Percentiles rank a stretch among this genome's conserved stretches.
These are phyloP conservation scores for Eumaeus atala DNA, from an alignment of 1,140 invertebrate species.

Conservation along the genomic window DNA sequence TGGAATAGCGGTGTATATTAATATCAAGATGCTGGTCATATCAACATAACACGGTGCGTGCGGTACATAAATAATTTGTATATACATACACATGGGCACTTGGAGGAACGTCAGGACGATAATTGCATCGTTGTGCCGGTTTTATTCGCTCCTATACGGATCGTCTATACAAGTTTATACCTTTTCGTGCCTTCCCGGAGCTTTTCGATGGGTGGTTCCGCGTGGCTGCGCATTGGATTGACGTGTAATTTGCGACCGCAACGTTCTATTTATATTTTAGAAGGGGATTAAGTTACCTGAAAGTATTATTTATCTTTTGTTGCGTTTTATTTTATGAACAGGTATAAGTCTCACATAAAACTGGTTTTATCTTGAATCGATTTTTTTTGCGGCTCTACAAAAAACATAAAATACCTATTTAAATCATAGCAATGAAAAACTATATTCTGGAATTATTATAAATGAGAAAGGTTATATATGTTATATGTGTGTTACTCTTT, in stretches of 20 bases:
- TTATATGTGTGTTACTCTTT: too few relatives aligned
- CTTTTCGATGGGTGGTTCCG: slow-evolving; percentile 34
- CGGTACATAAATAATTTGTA: slow-evolving; percentile 7
- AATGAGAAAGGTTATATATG: too few relatives aligned
- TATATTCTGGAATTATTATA: too few relatives aligned
- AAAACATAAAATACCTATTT: too few relatives aligned
- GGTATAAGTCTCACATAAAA: not conserved
- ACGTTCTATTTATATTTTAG: slow-evolving; percentile 22
- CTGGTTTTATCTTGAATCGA: not conserved
- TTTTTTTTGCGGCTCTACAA: too few relatives aligned
- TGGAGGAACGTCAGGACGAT: slow-evolving; percentile 5
- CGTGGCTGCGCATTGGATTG: slow-evolving; percentile 52
- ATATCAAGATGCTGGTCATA: slow-evolving; percentile 2
- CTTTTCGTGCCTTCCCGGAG: slow-evolving; percentile 34
- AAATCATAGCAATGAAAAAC: too few relatives aligned
- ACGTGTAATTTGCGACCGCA: slow-evolving; percentile 44
- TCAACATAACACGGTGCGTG: too few relatives aligned
- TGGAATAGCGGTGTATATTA: not conserved
- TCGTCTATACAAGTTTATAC: slow-evolving; percentile 25
- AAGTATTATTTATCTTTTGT: not conserved
- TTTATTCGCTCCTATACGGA: slow-evolving; percentile 30
- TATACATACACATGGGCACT: slow-evolving; percentile 1
- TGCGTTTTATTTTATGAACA: not conserved
- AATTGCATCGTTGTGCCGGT: slow-evolving; percentile 28
- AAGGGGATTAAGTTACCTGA: not conserved